phyloP scores from a whole-genome alignment of 2,888 invertebrate species.

The Eristalis pertinax region DNA sequence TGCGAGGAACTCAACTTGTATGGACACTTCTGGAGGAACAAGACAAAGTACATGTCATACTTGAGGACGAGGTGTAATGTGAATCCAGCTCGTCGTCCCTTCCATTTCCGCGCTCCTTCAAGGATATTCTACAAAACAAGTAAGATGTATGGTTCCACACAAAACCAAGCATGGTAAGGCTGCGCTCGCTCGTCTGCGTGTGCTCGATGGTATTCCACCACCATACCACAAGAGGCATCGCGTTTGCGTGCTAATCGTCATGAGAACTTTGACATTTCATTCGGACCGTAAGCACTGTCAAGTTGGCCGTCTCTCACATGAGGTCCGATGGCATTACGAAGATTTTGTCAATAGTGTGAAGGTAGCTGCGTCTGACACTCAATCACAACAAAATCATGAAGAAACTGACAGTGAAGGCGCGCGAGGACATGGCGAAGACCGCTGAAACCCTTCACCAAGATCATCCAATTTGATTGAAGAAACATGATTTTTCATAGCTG shows the following conservation, averaged over 20 bases:
- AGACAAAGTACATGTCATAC: constrained; percentile 98
- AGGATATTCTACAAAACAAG: constrained; percentile 98
- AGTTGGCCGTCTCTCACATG: too few relatives aligned
- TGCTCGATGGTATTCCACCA: constrained; percentile 98
- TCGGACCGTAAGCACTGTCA: constrained; percentile 84
- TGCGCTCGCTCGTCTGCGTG: constrained; percentile 93
- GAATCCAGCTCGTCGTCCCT: constrained; percentile 98
- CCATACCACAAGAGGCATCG: constrained; percentile 97
- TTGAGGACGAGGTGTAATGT: constrained; percentile 98
- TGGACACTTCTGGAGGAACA: constrained; percentile 98
- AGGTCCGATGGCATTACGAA: too few relatives aligned
- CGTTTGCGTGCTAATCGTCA: constrained; percentile 97
- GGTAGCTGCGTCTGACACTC: too few relatives aligned
- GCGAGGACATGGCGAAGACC: too few relatives aligned
- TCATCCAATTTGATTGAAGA: too few relatives aligned
- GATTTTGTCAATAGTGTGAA: too few relatives aligned
- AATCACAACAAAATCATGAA: too few relatives aligned
- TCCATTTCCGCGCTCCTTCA: too few relatives aligned
- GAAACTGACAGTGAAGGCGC: too few relatives aligned
- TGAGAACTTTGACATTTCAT: constrained; percentile 95
- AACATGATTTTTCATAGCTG: too few relatives aligned
- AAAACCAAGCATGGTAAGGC: constrained; percentile 97
- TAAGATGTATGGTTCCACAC: constrained; percentile 99
- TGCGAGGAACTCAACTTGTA: constrained; percentile 98
- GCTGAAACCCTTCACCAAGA: too few relatives aligned